Conservation (phyloP, 2,113 vertebrate genomes). For the Numida meleagris region DNA sequence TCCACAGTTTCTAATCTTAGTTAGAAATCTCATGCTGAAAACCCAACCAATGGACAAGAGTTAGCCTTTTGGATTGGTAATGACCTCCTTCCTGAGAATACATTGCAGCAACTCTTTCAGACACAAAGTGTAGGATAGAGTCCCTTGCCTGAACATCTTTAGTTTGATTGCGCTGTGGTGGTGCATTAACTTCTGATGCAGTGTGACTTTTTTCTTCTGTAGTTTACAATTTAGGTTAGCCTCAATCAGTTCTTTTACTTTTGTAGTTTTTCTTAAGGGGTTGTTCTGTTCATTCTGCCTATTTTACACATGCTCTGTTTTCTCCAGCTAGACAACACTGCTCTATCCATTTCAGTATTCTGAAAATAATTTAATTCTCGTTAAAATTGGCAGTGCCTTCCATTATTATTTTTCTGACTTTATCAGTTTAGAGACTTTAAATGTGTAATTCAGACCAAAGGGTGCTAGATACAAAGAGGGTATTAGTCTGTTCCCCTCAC, state of each 20-base stretch:
- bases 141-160: neutral
- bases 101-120: neutral
- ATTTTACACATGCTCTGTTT: neutral
- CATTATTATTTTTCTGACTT: neutral
- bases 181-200: neutral
- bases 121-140: neutral
- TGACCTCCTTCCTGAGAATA: neutral
- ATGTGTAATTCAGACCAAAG: neutral
- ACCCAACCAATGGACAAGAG: neutral
- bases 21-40: neutral
- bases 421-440: neutral
- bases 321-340: neutral
- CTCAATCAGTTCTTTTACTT: neutral
- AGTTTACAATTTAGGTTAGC: neutral
- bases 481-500: neutral
- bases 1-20: neutral
- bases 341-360: neutral
- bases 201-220: neutral
- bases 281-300: neutral
- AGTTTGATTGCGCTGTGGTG: neutral
- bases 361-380: neutral
- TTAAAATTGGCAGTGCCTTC: neutral
- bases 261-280: neutral
- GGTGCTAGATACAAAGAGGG: neutral
- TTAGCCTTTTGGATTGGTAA: neutral